Percentiles rank a stretch among this genome's conserved stretches.
These are phyloP conservation scores for Thaumetopoea pityocampa DNA, from an alignment of 1,140 invertebrate genomes.

Conservation along the genomic window DNA sequence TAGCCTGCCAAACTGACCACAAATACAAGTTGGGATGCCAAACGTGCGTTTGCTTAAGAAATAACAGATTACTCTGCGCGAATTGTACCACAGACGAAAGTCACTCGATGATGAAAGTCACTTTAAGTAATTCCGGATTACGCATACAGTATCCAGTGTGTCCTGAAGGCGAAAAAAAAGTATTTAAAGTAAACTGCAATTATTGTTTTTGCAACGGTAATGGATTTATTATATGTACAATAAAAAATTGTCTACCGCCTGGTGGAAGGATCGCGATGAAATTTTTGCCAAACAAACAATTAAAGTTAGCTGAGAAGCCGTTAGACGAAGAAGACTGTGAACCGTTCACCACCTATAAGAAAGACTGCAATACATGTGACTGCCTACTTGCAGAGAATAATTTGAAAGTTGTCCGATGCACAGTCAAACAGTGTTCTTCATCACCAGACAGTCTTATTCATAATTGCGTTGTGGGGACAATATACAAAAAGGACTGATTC, in stretches of 20 bases:
- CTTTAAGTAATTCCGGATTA: too few species aligned
- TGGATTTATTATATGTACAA: slow-evolving; percentile 32
- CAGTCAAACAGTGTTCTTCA: slow-evolving; percentile 18
- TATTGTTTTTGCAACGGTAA: slow-evolving; percentile 38
- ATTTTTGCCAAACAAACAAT: slow-evolving; percentile 1
- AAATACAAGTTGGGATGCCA: slow-evolving; percentile 45
- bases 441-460: too few species aligned
- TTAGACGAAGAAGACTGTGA: slow-evolving; percentile 30
- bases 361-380: slow-evolving; percentile 42
- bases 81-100: slow-evolving; percentile 21
- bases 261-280: slow-evolving; percentile 1
- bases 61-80: slow-evolving; percentile 46
- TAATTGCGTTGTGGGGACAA: slow-evolving; percentile 34
- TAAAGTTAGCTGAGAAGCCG: slow-evolving; percentile 15
- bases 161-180: slow-evolving; percentile 15
- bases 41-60: slow-evolving; percentile 43
- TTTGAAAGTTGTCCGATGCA: slow-evolving; percentile 32
- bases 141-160: too few species aligned
- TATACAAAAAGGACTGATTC: slow-evolving; percentile 41
- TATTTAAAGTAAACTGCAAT: slow-evolving; percentile 44
- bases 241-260: slow-evolving; percentile 36
- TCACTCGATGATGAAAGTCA: too few species aligned
- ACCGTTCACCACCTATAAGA: slow-evolving; percentile 31
- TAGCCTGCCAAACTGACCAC: slow-evolving; percentile 26
- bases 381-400: slow-evolving; percentile 32